Conservation (phyloP, 2,888 invertebrate genomes). For the Gastracanthus pulcherrimus region DNA sequence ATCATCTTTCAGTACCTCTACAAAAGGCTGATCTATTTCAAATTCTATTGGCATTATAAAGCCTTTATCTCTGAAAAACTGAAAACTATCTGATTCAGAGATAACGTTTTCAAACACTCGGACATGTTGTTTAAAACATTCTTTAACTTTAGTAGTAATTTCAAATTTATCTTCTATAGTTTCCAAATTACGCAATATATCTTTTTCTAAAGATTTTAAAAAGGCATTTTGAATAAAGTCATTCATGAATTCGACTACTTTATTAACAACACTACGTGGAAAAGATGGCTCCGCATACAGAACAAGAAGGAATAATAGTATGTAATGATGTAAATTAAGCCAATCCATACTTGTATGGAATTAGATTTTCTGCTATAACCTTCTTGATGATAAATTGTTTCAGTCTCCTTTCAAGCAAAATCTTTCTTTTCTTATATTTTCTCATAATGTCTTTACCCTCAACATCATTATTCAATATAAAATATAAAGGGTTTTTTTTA, state of each 20-base stretch:
- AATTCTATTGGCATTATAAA: background rate
- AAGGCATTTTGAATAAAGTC: constrained; percentile 46
- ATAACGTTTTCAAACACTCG: constrained; percentile 37
- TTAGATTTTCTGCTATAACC: too few species aligned
- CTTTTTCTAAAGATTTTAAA: constrained; percentile 51
- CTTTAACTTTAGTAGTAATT: constrained; percentile 28
- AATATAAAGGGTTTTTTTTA: too few species aligned
- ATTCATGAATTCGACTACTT: constrained; percentile 38
- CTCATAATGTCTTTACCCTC: too few species aligned
- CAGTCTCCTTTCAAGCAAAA: too few species aligned
- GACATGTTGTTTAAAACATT: constrained; percentile 32
- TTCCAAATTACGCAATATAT: constrained; percentile 38
- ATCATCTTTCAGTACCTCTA: background rate
- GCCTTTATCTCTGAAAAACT: background rate
- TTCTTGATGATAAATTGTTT: too few species aligned
- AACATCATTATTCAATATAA: too few species aligned
- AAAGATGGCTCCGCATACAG: too few species aligned
- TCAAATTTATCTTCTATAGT: constrained; percentile 37
- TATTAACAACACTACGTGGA: constrained; percentile 52
- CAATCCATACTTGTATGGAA: too few species aligned
- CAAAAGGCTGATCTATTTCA: background rate
- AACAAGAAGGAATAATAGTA: too few species aligned
- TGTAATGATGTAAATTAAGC: too few species aligned
- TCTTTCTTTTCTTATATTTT: too few species aligned
- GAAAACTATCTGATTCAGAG: constrained; percentile 34